A percentile compares a stretch with the other conserved stretches of the same genome.
Conservation (phyloP, 2,888 invertebrate genomes). For the Rhingia rostrata region DNA sequence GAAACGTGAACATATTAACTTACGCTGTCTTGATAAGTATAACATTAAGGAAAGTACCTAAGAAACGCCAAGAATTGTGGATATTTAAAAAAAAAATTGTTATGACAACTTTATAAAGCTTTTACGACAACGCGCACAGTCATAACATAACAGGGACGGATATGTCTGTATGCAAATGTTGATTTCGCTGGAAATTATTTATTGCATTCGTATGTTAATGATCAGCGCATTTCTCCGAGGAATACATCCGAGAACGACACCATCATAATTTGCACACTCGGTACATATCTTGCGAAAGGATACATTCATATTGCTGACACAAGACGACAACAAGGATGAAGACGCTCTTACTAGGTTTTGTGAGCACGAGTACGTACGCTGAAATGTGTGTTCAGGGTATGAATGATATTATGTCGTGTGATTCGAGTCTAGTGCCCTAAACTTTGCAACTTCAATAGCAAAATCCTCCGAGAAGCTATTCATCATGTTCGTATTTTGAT, state of each 20-base stretch:
- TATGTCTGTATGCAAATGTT: slow-evolving; percentile 42
- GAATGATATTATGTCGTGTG: slow-evolving; percentile 11
- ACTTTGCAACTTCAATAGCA: slow-evolving; percentile 50
- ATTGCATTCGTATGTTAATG: slow-evolving; percentile 74
- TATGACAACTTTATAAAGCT: slow-evolving; percentile 52
- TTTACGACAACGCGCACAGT: slow-evolving; percentile 13
- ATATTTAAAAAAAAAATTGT: slow-evolving; percentile 59
- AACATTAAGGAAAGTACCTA: background rate
- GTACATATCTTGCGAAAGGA: slow-evolving; percentile 27
- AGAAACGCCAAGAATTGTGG: slow-evolving; percentile 42
- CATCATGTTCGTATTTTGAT: slow-evolving; percentile 33
- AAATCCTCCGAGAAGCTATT: slow-evolving; percentile 27
- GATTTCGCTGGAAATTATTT: slow-evolving; percentile 70
- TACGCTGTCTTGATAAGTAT: no score
- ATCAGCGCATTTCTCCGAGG: slow-evolving; percentile 64
- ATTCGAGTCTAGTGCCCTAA: slow-evolving; percentile 19
- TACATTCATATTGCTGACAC: slow-evolving; percentile 34
- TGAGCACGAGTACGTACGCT: background rate
- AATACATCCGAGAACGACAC: slow-evolving; percentile 49
- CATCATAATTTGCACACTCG: slow-evolving; percentile 51
- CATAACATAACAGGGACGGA: background rate
- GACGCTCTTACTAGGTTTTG: background rate
- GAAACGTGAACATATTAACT: no score
- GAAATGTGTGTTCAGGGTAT: slow-evolving; percentile 9
- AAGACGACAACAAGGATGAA: background rate